A percentile compares a stretch with the other conserved stretches of the same genome.
Evolutionary conservation across 30 jellyfish, hydroid and myxozoan species (phyloP).

Genomic region (Aurelia coerulea): DNA sequence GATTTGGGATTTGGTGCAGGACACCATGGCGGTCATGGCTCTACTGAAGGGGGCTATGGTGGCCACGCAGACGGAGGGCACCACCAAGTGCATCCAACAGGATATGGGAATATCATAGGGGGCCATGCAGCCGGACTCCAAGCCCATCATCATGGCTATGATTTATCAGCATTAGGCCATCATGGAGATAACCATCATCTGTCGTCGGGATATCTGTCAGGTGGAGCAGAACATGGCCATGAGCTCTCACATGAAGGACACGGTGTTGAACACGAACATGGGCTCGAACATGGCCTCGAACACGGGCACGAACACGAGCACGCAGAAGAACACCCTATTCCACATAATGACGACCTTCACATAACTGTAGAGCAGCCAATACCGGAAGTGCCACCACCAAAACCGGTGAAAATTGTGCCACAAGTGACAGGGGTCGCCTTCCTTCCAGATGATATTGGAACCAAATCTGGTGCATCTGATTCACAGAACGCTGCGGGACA

Average conservation of each 20-base stretch:
- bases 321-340: conserved; percentile 52
- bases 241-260: neutral
- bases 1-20: neutral
- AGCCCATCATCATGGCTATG: conserved; percentile 58
- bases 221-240: conserved; percentile 13
- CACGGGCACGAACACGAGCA: conserved; percentile 19
- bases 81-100: conserved; percentile 35
- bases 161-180: conserved; percentile 24
- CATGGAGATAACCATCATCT: conserved; percentile 5
- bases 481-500: conserved; percentile 58
- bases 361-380: conserved; percentile 74
- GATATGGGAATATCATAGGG: conserved; percentile 53
- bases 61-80: neutral
- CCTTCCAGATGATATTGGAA: conserved; percentile 72
- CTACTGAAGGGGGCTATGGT: conserved; percentile 1
- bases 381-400: conserved; percentile 78
- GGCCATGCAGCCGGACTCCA: conserved; percentile 59
- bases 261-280: conserved; percentile 25
- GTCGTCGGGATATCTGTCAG: conserved; percentile 27
- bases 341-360: conserved; percentile 69
- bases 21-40: conserved; percentile 2
- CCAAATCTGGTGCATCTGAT: conserved; percentile 65
- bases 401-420: conserved; percentile 65
- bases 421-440: conserved; percentile 75
- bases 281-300: conserved; percentile 1